phyloP scores from a whole-genome alignment of 2,888 invertebrate genomes.

The Dolichopus griseipennis region DNA sequence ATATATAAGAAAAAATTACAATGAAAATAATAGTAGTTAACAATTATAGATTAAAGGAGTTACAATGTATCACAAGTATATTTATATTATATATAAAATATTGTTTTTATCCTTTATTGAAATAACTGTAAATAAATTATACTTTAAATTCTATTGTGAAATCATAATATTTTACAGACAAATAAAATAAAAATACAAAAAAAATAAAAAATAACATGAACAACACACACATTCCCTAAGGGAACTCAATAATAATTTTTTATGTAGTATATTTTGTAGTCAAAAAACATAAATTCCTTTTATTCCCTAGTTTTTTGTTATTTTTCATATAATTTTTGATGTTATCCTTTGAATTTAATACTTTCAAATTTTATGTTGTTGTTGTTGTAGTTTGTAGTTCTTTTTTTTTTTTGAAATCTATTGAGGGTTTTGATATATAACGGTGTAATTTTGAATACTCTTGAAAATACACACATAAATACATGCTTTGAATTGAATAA shows the following conservation, averaged over 20 bases:
- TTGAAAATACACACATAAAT: too few species aligned
- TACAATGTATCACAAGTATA: too few species aligned
- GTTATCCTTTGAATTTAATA: not conserved
- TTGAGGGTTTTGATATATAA: too few species aligned
- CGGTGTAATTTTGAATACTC: not conserved
- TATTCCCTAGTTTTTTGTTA: not conserved
- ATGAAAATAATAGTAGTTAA: too few species aligned
- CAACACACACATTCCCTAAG: not conserved
- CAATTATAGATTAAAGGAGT: too few species aligned
- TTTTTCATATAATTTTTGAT: not conserved
- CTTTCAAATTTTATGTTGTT: too few species aligned
- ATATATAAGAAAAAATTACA: too few species aligned
- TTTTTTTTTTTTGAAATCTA: too few species aligned
- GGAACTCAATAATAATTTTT: not conserved
- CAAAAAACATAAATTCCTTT: not conserved
- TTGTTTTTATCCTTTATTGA: not conserved
- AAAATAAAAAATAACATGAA: too few species aligned
- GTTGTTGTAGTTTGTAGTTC: too few species aligned
- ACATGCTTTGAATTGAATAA: not conserved
- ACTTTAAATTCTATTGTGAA: constrained; percentile 3
- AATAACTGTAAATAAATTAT: not conserved
- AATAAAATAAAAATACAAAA: too few species aligned
- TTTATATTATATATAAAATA: too few species aligned
- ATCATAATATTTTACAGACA: not conserved
- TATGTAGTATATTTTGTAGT: not conserved